Conservation (phyloP, 1,140 invertebrate species). For the Conus betulinus region DNA sequence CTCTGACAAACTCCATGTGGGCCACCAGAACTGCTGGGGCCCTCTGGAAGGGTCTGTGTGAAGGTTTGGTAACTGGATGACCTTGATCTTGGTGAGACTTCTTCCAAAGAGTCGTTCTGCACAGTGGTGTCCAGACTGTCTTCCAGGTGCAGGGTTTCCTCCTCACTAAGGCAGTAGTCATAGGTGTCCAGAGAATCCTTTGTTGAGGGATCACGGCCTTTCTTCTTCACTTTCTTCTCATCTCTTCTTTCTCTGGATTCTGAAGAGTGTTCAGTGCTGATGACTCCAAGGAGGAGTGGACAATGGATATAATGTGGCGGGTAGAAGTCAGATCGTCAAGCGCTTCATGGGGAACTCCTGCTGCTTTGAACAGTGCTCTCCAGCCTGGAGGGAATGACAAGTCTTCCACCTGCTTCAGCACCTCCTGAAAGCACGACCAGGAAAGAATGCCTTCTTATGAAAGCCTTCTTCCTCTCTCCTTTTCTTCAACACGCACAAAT, state of each 20-base stretch:
- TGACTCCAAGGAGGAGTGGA: conserved; percentile 57
- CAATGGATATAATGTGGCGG: conserved; percentile 58
- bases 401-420: conserved; percentile 55
- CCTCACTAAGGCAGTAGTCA: background rate
- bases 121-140: conserved; percentile 6
- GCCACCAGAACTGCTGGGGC: background rate
- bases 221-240: background rate
- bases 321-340: conserved; percentile 61
- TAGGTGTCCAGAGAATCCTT: background rate
- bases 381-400: conserved; percentile 62
- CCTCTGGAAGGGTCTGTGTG: background rate
- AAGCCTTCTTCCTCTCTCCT: too few species aligned
- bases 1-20: too few species aligned
- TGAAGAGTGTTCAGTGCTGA: conserved; percentile 40
- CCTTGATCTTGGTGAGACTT: conserved; percentile 13
- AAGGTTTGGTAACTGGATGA: background rate
- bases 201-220: background rate
- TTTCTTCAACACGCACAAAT: too few species aligned
- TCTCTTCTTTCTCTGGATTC: background rate
- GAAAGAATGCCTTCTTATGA: too few species aligned
- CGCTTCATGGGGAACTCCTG: conserved; percentile 57
- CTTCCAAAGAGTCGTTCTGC: conserved; percentile 2
- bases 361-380: conserved; percentile 59
- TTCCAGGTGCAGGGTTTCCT: background rate
- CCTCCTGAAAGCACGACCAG: conserved; percentile 48